Conservation (phyloP, 2,113 vertebrate species). For the Numida meleagris region DNA sequence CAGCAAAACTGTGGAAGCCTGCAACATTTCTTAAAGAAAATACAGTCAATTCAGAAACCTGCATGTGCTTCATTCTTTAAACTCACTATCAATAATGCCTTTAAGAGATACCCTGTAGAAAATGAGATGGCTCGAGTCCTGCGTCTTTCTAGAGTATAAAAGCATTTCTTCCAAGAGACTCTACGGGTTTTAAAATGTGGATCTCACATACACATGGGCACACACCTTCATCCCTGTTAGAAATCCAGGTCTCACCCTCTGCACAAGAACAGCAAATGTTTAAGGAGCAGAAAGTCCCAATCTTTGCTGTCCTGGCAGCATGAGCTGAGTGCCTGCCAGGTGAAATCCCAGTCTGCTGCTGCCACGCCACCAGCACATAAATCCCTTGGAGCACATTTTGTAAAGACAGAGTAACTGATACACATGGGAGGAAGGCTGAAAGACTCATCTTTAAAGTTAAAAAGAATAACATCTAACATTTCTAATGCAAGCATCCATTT, state of each 20-base stretch:
- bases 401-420: not conserved
- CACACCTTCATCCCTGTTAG: not conserved
- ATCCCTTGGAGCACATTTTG: not conserved
- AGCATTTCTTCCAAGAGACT: no score
- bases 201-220: not conserved
- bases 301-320: not conserved
- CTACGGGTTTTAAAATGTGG: not conserved
- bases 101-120: not conserved
- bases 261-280: rapidly evolving
- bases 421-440: not conserved
- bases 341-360: not conserved
- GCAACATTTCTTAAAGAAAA: not conserved
- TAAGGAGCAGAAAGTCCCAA: not conserved
- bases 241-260: not conserved
- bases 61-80: not conserved
- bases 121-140: not conserved
- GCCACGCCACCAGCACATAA: not conserved
- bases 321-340: rapidly evolving
- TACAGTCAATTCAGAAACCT: not conserved
- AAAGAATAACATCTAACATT: not conserved
- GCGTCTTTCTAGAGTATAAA: not conserved
- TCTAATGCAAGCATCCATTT: not conserved
- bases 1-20: not conserved
- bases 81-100: not conserved
- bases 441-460: not conserved